Conservation (phyloP, 1,140 invertebrate genomes). For the Diachasmimorpha longicaudata region DNA sequence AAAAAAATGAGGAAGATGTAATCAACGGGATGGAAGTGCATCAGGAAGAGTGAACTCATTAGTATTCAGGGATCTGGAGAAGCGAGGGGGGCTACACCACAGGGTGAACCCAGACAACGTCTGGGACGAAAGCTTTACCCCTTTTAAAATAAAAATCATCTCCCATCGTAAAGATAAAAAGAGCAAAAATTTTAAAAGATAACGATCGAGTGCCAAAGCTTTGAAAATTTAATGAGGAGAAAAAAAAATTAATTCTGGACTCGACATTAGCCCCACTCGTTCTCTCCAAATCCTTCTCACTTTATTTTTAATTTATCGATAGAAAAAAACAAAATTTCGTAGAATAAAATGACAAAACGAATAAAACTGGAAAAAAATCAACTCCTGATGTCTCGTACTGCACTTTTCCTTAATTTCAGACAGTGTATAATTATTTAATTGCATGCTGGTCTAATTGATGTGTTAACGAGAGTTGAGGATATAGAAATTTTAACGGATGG, state of each 20-base stretch:
- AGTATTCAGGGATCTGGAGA: too few relatives aligned
- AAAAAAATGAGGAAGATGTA: background rate
- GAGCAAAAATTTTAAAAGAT: too few relatives aligned
- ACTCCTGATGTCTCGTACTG: slow-evolving; percentile 5
- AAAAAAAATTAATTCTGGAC: slow-evolving; percentile 11
- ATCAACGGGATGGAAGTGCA: background rate
- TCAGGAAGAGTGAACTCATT: too few relatives aligned
- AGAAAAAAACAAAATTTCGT: slow-evolving; percentile 19
- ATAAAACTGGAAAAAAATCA: slow-evolving; percentile 13
- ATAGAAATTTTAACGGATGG: background rate
- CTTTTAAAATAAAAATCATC: too few relatives aligned
- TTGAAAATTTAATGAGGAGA: too few relatives aligned
- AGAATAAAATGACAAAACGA: slow-evolving; percentile 29
- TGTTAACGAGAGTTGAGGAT: background rate
- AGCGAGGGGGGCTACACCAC: too few relatives aligned
- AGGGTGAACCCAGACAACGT: too few relatives aligned
- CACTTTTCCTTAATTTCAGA: slow-evolving; percentile 5
- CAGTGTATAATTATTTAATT: background rate
- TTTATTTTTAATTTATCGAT: slow-evolving; percentile 26
- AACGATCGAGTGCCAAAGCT: too few relatives aligned
- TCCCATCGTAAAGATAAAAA: too few relatives aligned
- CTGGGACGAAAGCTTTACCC: too few relatives aligned
- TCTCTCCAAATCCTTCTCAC: background rate
- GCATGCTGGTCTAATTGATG: background rate
- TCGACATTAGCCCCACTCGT: background rate